These are phyloP conservation scores for Zapornia atra DNA, from an alignment of 2,113 vertebrate species.

Conservation along the genomic window DNA sequence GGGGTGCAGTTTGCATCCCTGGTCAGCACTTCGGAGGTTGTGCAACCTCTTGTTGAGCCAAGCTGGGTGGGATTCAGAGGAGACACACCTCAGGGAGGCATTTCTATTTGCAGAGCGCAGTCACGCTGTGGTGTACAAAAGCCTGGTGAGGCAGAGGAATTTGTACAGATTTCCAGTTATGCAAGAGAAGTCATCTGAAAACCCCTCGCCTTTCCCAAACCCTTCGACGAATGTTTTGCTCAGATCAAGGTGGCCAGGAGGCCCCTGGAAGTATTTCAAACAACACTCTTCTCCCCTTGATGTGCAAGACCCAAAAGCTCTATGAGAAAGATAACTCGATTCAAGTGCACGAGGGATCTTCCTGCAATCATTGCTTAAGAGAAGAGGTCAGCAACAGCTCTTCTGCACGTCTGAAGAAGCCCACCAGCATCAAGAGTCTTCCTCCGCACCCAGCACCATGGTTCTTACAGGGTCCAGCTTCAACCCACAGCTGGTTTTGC, in stretches of 20 bases:
- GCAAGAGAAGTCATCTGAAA: neutral
- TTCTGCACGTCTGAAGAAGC: rapidly evolving
- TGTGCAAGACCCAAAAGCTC: neutral
- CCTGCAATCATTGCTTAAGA: rapidly evolving
- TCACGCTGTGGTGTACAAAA: too few species aligned
- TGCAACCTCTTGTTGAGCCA: rapidly evolving
- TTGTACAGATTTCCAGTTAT: neutral
- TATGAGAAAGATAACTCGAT: rapidly evolving
- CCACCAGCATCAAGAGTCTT: rapidly evolving
- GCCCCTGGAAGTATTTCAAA: neutral
- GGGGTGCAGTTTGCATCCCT: rapidly evolving
- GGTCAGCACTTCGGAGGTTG: rapidly evolving
- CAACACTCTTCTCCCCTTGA: neutral
- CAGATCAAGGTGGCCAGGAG: rapidly evolving
- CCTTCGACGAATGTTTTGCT: neutral
- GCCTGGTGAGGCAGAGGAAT: neutral
- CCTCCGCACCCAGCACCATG: rapidly evolving
- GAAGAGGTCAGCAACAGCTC: neutral
- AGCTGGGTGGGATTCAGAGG: neutral
- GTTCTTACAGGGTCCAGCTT: rapidly evolving
- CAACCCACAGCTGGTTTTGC: neutral
- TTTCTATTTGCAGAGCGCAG: neutral
- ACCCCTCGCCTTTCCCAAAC: neutral
- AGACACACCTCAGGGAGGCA: neutral
- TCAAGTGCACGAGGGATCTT: neutral